Base-by-base conservation (phyloP, 2,113 vertebrate species). In the Verasper variegatus region DNA sequence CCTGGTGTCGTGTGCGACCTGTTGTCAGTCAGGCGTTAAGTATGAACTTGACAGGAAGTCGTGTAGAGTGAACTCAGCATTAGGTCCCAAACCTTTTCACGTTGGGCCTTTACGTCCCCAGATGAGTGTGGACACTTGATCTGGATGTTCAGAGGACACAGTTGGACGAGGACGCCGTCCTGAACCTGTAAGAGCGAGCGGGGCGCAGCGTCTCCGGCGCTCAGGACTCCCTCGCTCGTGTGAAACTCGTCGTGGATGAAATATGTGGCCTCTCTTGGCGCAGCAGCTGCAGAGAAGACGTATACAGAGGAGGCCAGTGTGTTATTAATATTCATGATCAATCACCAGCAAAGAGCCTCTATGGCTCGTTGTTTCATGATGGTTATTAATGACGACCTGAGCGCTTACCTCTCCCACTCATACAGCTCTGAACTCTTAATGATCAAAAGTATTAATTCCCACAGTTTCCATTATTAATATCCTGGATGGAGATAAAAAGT, bases 401-500 rank as follows among this genome's bases (percentile, higher is more conserved):
- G 76, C 51, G 69, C 79, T 68, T 40, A 78, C 72, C 76, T 71
- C 80, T 85, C 77, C 76, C 82, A 80, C 82, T 88, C 83, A 65
- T 65, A 70, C 75, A 52, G 82, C 84, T 73, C 83, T 86, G 80
- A 90, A 89, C 82, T 81, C 86, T 83, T 89, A 88, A 92, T 91
- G 90, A 95, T 92, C 85, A 90, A 92, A 93, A 89, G 88, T 92
- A 91, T 91, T 92, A 91, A 93, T 93, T 90, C 89, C 81, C 75
- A 55, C 81, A 79, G 70, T 80, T 91, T 88, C 77, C 87, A 79
- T 91, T 92, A 93, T 94, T 95, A 94, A 94, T 94, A 94, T 94
- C 92, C 92, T 93, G 88, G 83, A 92, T 23, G 74, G 69, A 88
- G 90, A 92, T 89, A 88, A 92, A 89, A 87, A 86, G 76, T 76